Base-by-base conservation (phyloP, 2,888 invertebrate genomes). In the Noctua fimbriata region DNA sequence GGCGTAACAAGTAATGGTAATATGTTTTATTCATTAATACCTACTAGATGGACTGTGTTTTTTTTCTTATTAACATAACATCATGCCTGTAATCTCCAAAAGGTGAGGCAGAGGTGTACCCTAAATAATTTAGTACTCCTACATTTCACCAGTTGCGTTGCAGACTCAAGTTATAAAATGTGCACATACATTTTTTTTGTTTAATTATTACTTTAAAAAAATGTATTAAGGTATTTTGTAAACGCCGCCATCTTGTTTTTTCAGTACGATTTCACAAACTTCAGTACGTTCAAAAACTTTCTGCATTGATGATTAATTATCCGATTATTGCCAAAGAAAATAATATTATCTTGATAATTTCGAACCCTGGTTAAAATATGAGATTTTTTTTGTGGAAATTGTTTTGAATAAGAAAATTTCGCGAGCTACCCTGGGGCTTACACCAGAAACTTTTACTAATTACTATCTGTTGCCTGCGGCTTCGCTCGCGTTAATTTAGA, bases 1-100 rank as follows among this genome's bases (percentile, higher is more conserved):
- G 73, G 78, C 70, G 77, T 49, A 55, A 65, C 71, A 28, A 60
- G 10, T 60, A n/a, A 41, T 69, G 49, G 41, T 2, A 55, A 47
- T 67, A 6, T 55, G 49, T 67, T 76, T 60, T 70, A n/a, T 44
- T 24, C 60, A 60, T 74, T 47, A 72, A 52, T 71, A 24, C 14
- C 32, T 65, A 24, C 24, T 44, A 2, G 28, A 7, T 7, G 24
- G 10, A 49, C n/a, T 47, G 32, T 44, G 6, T 44, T 44, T 28
- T 60, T 60, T 28, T 55, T 14, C 1, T 58, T 5, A 6, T 0
- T n/a, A n/a, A n/a, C n/a, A 28, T 60, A 28, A n/a, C 5, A 58
- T n/a, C 58, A 58, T 1, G 4, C 14, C 4, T 36, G 12, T 36
- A 10, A 10, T 65, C 21, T 0, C 2, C 12, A 0, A 10, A 36